A percentile compares a stretch with the other conserved stretches of the same genome.
Evolutionary conservation across 2,797 vertebrate species (phyloP).

Genomic region (Pangasius mekongensis): DNA sequence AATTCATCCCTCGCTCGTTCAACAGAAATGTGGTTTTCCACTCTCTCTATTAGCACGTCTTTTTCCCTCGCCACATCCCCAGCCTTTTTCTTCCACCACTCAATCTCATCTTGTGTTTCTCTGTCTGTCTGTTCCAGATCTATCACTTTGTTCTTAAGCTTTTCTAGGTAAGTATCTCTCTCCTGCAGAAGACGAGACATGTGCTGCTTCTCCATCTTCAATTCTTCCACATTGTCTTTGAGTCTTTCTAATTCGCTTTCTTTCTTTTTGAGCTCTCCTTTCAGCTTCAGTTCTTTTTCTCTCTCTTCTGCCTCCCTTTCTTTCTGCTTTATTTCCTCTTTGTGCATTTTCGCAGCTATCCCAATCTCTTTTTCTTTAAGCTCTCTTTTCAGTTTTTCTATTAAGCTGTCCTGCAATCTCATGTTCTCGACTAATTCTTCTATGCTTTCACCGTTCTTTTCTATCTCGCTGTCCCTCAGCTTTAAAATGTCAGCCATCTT

Average conservation of each 20-base stretch:
- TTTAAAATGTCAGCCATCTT: conserved; percentile 37
- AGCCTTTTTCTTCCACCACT: conserved; percentile 50
- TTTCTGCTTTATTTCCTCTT: conserved; percentile 52
- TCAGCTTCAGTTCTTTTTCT: conserved; percentile 56
- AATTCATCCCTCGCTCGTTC: conserved; percentile 39
- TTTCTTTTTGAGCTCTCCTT: conserved; percentile 48
- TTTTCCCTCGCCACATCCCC: conserved; percentile 37
- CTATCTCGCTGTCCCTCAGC: conserved; percentile 54
- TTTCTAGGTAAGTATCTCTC: conserved; percentile 42
- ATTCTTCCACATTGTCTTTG: conserved; percentile 51
- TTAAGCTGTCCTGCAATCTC: conserved; percentile 43
- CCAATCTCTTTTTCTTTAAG: conserved; percentile 62
- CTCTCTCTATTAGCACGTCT: neutral
- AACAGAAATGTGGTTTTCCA: neutral
- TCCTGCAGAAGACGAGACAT: conserved; percentile 49
- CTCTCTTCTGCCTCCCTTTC: conserved; percentile 38
- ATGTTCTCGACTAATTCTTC: conserved; percentile 51
- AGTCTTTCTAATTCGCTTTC: conserved; percentile 54
- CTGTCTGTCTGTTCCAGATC: conserved; percentile 37
- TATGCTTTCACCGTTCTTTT: conserved; percentile 35
- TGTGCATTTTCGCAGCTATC: conserved; percentile 22
- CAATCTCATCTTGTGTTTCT: conserved; percentile 46
- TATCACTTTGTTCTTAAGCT: conserved; percentile 45
- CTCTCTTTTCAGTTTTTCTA: conserved; percentile 52
- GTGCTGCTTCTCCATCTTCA: conserved; percentile 65